Conservation (phyloP, 2,888 invertebrate species). For the Helleia helle region DNA sequence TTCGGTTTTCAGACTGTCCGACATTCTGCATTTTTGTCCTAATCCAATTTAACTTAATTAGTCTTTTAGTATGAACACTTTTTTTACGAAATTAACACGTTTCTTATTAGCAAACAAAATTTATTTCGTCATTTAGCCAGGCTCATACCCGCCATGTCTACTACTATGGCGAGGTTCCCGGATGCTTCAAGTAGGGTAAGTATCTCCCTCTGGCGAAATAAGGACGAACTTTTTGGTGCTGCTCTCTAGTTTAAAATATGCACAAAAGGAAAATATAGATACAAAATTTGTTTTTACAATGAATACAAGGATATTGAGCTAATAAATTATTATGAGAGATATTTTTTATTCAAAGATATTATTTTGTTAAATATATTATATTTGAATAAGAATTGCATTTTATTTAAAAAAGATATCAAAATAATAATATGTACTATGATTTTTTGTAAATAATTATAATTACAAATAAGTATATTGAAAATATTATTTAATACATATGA, state of each 20-base stretch:
- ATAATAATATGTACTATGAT: no score
- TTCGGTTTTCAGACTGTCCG: slow-evolving; percentile 89
- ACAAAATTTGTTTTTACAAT: slow-evolving; percentile 16
- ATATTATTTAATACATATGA: no score
- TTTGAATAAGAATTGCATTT: no score
- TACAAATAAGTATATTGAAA: no score
- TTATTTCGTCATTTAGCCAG: slow-evolving; percentile 78
- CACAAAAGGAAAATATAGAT: slow-evolving; percentile 15
- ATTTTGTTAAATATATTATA: no score
- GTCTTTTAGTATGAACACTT: slow-evolving; percentile 72
- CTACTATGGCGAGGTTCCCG: slow-evolving; percentile 83
- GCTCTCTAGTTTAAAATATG: slow-evolving; percentile 55
- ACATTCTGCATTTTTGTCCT: slow-evolving; percentile 94
- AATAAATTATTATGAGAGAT: neutral
- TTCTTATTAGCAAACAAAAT: slow-evolving; percentile 73
- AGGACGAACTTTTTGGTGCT: slow-evolving; percentile 46
- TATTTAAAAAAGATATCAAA: no score
- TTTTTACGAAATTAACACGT: slow-evolving; percentile 70
- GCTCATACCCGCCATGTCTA: slow-evolving; percentile 86
- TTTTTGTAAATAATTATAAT: no score
- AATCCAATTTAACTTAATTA: slow-evolving; percentile 72
- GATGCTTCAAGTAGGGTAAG: slow-evolving; percentile 76
- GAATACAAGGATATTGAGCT: slow-evolving; percentile 1
- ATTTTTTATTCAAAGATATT: no score
- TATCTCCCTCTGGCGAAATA: slow-evolving; percentile 61